Evolutionary conservation across 2,113 vertebrate species (phyloP), one percentile per base, ranked within the genome.

Genomic region (Aphyosemion australe): DNA sequence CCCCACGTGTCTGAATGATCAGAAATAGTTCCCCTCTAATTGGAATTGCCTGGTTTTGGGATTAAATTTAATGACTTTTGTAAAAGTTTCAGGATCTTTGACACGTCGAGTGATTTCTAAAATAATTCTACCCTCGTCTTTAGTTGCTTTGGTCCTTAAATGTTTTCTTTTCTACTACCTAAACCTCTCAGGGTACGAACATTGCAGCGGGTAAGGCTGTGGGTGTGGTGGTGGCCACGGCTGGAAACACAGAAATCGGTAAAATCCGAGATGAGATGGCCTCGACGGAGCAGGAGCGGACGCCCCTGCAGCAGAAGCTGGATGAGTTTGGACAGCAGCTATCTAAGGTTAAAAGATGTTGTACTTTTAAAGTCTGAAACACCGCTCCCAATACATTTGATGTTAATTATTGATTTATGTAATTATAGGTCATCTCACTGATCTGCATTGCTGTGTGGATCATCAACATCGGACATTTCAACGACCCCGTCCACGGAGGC

Each of bases 201-300:
- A 98, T 99, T 42, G 94, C 97, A 51, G 96, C 97, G 12, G 97
- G 97, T 6, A 98, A 97, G 82, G 97, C 97, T 12, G 93, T 99
- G 53, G 97, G 97, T 8, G 96, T 99, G 13, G 96, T 98, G 0
- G 94, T 99, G 39, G 97, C 96, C 4, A 97, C 96, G 0, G 97
- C 92, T 0, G 95, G 95, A 0, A 95, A 94, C 90, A 99, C 97
- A 0, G 97, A 99, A 79, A 99, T 99, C 1, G 97, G 97, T 45
- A 99, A 99, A 79, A 99, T 99, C 72, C 94, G 97, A 1, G 97
- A 99, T 73, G 97, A 99, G 82, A 99, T 99, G 97, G 97, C 94
- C 6, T 89, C 97, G 0, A 99, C 96, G 0, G 97, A 99, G 47
- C 97, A 99, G 73, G 96, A 99, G 89, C 93, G 95, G 77, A 99